Percentiles rank a stretch among this genome's conserved stretches.
These are phyloP conservation scores for Melinaea marsaeus DNA, from an alignment of 2,888 invertebrate genomes.

Conservation along the genomic window DNA sequence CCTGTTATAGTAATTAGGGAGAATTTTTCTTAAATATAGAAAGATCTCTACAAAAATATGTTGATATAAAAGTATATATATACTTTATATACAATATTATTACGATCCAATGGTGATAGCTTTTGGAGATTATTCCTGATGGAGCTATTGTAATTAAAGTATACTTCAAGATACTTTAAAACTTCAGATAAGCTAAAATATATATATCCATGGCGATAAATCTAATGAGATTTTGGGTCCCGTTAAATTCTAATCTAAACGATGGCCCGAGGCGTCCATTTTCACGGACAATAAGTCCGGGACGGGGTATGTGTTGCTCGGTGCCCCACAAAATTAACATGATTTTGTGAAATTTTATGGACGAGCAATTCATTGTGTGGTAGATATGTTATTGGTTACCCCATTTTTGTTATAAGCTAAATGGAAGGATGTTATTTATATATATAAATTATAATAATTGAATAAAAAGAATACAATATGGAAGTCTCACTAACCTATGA, in stretches of 20 bases:
- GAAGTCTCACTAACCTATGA: too few species aligned
- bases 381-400: neutral
- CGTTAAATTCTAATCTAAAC: slow-evolving; percentile 11
- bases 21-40: too few species aligned
- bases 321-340: slow-evolving; percentile 9
- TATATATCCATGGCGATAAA: slow-evolving; percentile 5
- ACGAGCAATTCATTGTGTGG: neutral
- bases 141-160: too few species aligned
- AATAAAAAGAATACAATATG: too few species aligned
- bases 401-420: neutral
- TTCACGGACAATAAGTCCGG: slow-evolving; percentile 23
- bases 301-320: slow-evolving; percentile 14
- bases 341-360: slow-evolving; percentile 13
- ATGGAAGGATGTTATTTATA: slow-evolving; percentile 7
- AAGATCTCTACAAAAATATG: too few species aligned
- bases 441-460: too few species aligned
- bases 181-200: neutral
- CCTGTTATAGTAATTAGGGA: too few species aligned
- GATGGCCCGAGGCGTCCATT: slow-evolving; percentile 14
- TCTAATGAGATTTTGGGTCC: slow-evolving; percentile 5
- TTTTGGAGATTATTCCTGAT: too few species aligned
- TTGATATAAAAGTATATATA: too few species aligned
- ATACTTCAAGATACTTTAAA: neutral
- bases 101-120: too few species aligned
- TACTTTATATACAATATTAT: too few species aligned